Percentiles rank a stretch among this genome's conserved stretches.
phyloP scores from a whole-genome alignment of 2,797 vertebrate genomes.

The Semaprochilodus insignis region DNA sequence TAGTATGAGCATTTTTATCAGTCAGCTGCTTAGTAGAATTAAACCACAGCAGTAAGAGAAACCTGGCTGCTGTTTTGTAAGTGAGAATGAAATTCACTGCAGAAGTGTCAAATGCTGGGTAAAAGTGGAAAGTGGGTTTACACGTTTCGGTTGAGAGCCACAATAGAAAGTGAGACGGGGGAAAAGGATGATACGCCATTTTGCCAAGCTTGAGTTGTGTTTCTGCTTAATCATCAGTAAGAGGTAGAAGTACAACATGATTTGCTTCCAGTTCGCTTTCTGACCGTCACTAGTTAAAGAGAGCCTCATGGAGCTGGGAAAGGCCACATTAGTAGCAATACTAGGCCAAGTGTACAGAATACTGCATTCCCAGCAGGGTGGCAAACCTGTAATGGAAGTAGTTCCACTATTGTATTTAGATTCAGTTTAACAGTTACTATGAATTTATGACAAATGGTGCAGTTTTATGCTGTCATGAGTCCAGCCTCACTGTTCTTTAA shows the following conservation, averaged over 20 bases:
- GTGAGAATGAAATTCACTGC: background rate
- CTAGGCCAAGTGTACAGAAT: background rate
- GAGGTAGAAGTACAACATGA: background rate
- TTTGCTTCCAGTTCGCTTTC: background rate
- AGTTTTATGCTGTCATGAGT: too few relatives aligned
- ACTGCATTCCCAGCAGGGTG: background rate
- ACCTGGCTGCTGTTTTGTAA: background rate
- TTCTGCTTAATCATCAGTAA: constrained; percentile 21
- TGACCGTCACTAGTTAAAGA: constrained; percentile 2
- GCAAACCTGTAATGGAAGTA: too few relatives aligned
- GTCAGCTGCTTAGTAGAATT: background rate
- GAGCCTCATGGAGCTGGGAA: background rate
- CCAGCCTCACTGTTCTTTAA: too few relatives aligned
- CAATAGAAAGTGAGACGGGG: background rate
- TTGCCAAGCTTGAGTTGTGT: background rate
- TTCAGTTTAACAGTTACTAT: too few relatives aligned
- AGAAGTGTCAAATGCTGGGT: background rate
- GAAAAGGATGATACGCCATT: background rate
- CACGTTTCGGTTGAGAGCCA: background rate
- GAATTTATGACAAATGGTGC: background rate
- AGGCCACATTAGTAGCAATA: background rate
- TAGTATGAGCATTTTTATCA: too few relatives aligned
- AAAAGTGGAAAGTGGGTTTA: background rate
- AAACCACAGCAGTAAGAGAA: background rate
- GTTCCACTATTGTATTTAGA: too few relatives aligned